Evolutionary conservation across 2,113 vertebrate genomes (phyloP).

Genomic region (Astur gentilis): DNA sequence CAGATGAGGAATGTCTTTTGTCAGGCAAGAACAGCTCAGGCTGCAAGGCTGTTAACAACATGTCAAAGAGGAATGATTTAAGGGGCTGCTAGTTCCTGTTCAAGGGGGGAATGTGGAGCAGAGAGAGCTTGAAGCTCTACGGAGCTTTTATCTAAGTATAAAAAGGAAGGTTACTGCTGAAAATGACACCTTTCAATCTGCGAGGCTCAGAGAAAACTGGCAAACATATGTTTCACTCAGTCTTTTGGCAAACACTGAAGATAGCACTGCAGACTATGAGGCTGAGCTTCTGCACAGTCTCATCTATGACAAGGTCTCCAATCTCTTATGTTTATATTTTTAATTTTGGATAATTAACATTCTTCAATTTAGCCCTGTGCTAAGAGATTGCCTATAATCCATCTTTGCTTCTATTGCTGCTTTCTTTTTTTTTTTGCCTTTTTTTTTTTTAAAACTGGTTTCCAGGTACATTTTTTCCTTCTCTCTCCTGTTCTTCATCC

Average conservation of each 20-base stretch:
- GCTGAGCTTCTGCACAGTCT: background rate
- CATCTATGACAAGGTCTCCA: background rate
- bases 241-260: background rate
- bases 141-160: background rate
- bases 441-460: background rate
- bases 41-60: background rate
- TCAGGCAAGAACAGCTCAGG: background rate
- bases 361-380: background rate
- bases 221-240: background rate
- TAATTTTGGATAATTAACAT: background rate
- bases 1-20: background rate
- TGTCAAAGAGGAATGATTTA: slow-evolving; percentile 5
- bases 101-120: background rate
- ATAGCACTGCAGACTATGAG: background rate
- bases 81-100: background rate
- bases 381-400: background rate
- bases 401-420: background rate
- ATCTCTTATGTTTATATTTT: background rate
- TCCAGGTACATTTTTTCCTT: background rate
- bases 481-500: background rate
- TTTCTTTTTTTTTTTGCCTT: background rate
- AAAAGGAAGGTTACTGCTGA: background rate
- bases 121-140: background rate
- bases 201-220: background rate
- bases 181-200: background rate